Base-by-base conservation (phyloP, 2,888 invertebrate species). In the Polyploca ridens region DNA sequence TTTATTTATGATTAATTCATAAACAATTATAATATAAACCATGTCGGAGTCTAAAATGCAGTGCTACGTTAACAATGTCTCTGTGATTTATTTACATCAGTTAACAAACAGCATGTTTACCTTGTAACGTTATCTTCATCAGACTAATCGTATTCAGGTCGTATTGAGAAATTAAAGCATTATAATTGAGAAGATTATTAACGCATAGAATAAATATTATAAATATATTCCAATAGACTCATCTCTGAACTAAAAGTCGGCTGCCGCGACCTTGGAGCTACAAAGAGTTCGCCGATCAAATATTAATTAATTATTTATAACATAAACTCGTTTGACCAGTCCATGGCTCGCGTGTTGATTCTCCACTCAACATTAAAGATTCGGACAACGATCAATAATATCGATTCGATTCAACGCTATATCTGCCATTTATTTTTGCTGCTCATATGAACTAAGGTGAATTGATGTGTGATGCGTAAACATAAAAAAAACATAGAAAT, bases 281-380 rank as follows among this genome's bases (percentile, higher is more conserved):
- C 85, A 83, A 85, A 86, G 86, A 89, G 89, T 89, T 90, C 84
- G 88, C 86, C 87, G 86, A 83, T 86, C 87, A 89, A 91, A 90
- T 89, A 88, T 88, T 89, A 90, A 91, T 90, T 89, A 90, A 89
- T 89, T 90, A 90, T 90, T 88, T 89, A 88, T 88, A 86, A 85
- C 83, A 84, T 83, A 90, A 41, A 91, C 91, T 84, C 81, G 91
- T 91, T 91, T 87, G 87, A 85, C 81, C 69, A 81, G 88, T 88
- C 79, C 81, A 83, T 81, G 83, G 77, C 79, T 84, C 78, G 87
- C 85, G 86, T 89, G 86, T 84, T 82, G 85, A 85, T 84, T 84
- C 82, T 80, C 78, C 78, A 81, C 81, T 82, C 78, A 73, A 77
- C 80, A 78, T 80, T 75, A 74, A 27, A 78, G 76, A 75, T 76